Percentiles rank a stretch among this genome's conserved stretches.
Conservation (phyloP, 1,140 invertebrate species). For the Polypedilum vanderplanki region DNA sequence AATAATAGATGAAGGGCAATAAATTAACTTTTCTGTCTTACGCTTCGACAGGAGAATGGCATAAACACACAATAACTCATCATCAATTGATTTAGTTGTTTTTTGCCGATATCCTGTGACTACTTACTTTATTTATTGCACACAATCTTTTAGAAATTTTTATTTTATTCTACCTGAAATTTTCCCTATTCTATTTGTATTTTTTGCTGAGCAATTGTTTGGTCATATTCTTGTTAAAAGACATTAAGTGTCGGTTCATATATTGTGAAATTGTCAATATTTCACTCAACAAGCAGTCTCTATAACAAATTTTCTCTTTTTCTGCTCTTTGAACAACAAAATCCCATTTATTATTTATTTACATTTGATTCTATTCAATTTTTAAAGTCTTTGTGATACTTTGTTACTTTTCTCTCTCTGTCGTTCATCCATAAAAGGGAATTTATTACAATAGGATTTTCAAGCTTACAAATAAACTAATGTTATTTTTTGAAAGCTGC, state of each 20-base stretch:
- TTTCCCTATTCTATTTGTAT: neutral
- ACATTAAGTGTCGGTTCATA: neutral
- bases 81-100: neutral
- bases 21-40: neutral
- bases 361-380: neutral
- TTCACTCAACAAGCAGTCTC: neutral
- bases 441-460: too few relatives aligned
- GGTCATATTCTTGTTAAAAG: neutral
- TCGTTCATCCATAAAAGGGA: too few relatives aligned
- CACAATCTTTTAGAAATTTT: neutral
- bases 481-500: too few relatives aligned
- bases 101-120: neutral
- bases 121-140: neutral
- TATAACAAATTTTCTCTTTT: neutral
- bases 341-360: conserved; percentile 15
- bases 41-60: too few relatives aligned
- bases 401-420: too few relatives aligned
- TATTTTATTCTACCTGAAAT: neutral
- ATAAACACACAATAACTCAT: neutral
- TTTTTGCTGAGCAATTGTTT: neutral
- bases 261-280: conserved; percentile 11
- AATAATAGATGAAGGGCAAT: neutral
- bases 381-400: neutral
- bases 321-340: neutral
- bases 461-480: too few relatives aligned